These are phyloP conservation scores for Nothobranchius furzeri DNA, from an alignment of 2,113 vertebrate species.

Conservation along the genomic window DNA sequence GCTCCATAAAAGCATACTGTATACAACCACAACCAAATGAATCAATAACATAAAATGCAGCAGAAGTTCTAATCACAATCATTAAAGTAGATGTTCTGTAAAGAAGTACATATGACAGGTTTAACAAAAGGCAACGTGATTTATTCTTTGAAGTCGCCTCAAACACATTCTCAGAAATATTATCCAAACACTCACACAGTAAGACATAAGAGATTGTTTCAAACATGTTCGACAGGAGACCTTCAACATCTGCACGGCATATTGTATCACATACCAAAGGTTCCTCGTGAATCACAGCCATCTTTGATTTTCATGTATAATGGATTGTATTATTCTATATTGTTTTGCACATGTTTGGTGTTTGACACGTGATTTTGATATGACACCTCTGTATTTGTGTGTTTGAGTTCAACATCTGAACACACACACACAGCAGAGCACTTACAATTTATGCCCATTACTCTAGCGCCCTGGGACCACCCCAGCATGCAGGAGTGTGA, in stretches of 20 bases:
- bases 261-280: slow-evolving; percentile 66
- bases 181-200: slow-evolving; percentile 40
- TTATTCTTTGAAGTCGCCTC: slow-evolving; percentile 31
- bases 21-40: background rate
- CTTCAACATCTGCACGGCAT: slow-evolving; percentile 74
- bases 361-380: slow-evolving; percentile 1
- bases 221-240: slow-evolving; percentile 42
- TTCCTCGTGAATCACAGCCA: slow-evolving; percentile 62
- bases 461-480: slow-evolving; percentile 49
- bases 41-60: background rate
- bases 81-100: background rate
- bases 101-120: slow-evolving; percentile 11
- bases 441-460: slow-evolving; percentile 51
- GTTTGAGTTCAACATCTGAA: slow-evolving; percentile 1
- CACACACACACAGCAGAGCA: slow-evolving; percentile 44
- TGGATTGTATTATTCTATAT: slow-evolving; percentile 5
- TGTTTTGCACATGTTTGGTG: slow-evolving; percentile 1
- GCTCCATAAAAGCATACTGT: background rate
- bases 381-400: slow-evolving; percentile 9
- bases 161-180: slow-evolving; percentile 35
- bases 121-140: slow-evolving; percentile 1
- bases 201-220: slow-evolving; percentile 56
- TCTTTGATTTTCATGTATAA: slow-evolving; percentile 23
- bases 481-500: slow-evolving; percentile 53
- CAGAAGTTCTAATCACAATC: background rate